A percentile compares a stretch with the other conserved stretches of the same genome.
These are phyloP conservation scores for Opisthograptis luteolata DNA, from an alignment of 2,888 invertebrate genomes.

Conservation along the genomic window DNA sequence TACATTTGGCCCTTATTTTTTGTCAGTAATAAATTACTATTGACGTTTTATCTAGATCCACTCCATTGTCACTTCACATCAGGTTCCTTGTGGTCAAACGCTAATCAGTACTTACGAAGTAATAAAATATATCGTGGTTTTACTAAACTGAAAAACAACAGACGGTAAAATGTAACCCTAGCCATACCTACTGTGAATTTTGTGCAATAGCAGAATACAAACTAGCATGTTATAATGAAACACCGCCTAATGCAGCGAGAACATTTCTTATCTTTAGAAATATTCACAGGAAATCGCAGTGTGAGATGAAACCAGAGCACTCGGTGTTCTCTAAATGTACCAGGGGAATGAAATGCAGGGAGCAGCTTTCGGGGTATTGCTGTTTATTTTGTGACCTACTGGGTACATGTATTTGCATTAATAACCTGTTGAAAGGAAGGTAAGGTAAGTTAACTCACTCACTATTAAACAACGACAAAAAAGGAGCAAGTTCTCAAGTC, in stretches of 20 bases:
- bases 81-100: too few relatives aligned
- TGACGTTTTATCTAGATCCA: too few relatives aligned
- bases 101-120: too few relatives aligned
- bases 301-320: slow-evolving; percentile 28
- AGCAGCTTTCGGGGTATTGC: slow-evolving; percentile 20
- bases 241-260: slow-evolving; percentile 12
- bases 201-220: slow-evolving; percentile 9
- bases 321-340: slow-evolving; percentile 18
- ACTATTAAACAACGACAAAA: too few relatives aligned
- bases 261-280: slow-evolving; percentile 24
- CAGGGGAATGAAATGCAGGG: slow-evolving; percentile 17
- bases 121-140: too few relatives aligned
- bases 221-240: slow-evolving; percentile 18
- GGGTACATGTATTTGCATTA: slow-evolving; percentile 4
- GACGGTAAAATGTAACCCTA: background rate
- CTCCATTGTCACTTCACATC: too few relatives aligned
- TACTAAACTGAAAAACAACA: background rate
- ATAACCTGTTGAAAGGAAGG: background rate
- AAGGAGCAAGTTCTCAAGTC: too few relatives aligned
- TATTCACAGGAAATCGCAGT: slow-evolving; percentile 32
- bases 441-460: background rate
- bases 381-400: slow-evolving; percentile 15
- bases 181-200: background rate
- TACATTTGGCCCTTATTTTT: too few relatives aligned
- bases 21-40: too few relatives aligned